Evolutionary conservation across 2,113 vertebrate species (phyloP).

Genomic region (Sturnus vulgaris): DNA sequence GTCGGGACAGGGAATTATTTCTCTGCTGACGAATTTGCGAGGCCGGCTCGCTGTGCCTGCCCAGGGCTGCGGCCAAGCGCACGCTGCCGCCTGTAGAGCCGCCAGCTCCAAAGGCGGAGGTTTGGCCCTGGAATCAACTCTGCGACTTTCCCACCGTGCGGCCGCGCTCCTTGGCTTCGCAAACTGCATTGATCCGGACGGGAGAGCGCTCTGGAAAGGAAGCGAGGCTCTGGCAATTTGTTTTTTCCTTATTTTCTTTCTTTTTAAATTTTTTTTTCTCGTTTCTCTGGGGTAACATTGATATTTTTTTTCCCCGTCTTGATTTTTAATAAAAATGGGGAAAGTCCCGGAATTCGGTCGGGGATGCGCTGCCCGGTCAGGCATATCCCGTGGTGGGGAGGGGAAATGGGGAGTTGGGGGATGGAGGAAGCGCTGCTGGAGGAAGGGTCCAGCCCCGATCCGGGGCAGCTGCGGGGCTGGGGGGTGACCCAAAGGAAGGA

Average conservation of each 20-base stretch:
- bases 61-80: neutral
- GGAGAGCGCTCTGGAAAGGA: neutral
- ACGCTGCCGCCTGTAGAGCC: neutral
- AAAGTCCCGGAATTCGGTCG: neutral
- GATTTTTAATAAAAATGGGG: neutral
- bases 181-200: neutral
- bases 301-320: fast-evolving
- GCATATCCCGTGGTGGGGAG: neutral
- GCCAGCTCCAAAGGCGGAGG: neutral
- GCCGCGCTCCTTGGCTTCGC: neutral
- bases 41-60: neutral
- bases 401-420: fast-evolving
- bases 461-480: too few relatives aligned
- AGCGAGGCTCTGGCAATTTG: neutral
- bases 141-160: neutral
- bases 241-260: fast-evolving
- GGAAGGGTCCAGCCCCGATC: neutral
- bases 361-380: neutral
- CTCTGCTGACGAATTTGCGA: neutral
- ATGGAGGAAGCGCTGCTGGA: neutral
- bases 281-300: neutral
- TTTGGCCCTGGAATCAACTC: neutral
- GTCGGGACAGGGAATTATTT: neutral
- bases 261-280: neutral
- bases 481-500: neutral